Evolutionary conservation across 2,888 invertebrate genomes (phyloP).

Genomic region (Polyommatus iphigenia): DNA sequence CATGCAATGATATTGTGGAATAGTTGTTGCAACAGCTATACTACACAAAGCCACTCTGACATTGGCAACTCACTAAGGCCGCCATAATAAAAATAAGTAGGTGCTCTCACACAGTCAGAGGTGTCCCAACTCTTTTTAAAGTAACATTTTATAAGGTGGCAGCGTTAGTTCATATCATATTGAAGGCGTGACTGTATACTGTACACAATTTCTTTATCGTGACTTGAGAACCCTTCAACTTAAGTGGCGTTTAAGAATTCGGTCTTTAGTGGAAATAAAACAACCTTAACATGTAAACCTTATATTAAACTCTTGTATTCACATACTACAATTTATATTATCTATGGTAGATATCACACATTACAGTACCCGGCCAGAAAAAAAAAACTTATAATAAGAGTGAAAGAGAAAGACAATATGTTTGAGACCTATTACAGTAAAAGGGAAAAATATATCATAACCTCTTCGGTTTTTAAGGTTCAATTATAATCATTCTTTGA

Average conservation of each 20-base stretch:
- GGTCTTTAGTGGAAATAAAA: background rate
- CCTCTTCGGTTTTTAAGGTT: background rate
- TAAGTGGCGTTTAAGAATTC: background rate
- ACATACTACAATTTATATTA: background rate
- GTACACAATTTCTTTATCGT: no score
- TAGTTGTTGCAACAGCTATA: no score
- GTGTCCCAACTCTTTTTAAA: no score
- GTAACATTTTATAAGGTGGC: no score
- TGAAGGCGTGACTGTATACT: no score
- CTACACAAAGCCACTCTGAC: no score
- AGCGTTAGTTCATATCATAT: no score
- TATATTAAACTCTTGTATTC: background rate
- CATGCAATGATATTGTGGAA: no score
- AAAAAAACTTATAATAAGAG: background rate
- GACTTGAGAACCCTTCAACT: no score
- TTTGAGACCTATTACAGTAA: background rate
- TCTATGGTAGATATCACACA: background rate
- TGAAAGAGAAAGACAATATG: background rate
- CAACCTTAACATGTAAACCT: constrained; percentile 14
- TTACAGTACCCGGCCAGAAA: background rate
- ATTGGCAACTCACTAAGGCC: no score
- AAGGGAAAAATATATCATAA: background rate
- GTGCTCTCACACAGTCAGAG: no score
- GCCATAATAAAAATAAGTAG: no score
- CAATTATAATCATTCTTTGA: background rate